A percentile compares a stretch with the other conserved stretches of the same genome.
phyloP scores from a whole-genome alignment of 2,113 vertebrate genomes.

The Marcusenius ussheri region DNA sequence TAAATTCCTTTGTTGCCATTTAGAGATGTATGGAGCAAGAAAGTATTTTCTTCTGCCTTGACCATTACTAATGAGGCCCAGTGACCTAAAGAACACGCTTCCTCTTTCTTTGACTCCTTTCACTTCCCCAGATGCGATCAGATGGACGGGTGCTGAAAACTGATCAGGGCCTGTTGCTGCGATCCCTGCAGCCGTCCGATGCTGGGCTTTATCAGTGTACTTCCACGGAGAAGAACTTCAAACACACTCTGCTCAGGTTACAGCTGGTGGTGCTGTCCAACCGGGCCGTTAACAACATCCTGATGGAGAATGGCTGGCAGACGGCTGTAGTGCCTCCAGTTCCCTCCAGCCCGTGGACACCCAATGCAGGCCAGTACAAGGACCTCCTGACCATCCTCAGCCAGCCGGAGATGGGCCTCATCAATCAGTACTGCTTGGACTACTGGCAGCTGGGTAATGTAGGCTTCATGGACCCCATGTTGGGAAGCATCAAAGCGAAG shows the following conservation, averaged over 20 bases:
- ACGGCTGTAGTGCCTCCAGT: slow-evolving; percentile 41
- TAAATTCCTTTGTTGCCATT: background rate
- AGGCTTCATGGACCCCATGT: slow-evolving; percentile 58
- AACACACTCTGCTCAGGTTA: slow-evolving; percentile 82
- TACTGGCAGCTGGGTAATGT: slow-evolving; percentile 82
- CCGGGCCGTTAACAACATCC: slow-evolving; percentile 76
- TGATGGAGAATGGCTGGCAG: slow-evolving; percentile 67
- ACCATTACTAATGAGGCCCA: background rate
- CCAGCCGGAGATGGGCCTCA: slow-evolving; percentile 92
- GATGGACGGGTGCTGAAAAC: slow-evolving; percentile 89
- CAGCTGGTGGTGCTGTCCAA: slow-evolving; percentile 82
- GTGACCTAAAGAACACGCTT: background rate
- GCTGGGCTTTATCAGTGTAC: slow-evolving; percentile 90
- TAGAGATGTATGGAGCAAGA: background rate
- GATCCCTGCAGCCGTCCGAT: slow-evolving; percentile 79
- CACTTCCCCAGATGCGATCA: slow-evolving; percentile 68
- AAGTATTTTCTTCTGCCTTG: background rate
- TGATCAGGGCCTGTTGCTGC: slow-evolving; percentile 85
- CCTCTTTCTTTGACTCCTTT: background rate
- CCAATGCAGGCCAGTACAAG: slow-evolving; percentile 72
- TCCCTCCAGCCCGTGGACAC: slow-evolving; percentile 67
- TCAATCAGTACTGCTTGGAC: slow-evolving; percentile 97
- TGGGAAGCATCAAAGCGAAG: slow-evolving; percentile 54
- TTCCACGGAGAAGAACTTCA: slow-evolving; percentile 97
- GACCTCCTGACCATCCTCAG: slow-evolving; percentile 92